A percentile compares a stretch with the other conserved stretches of the same genome.
phyloP scores from a whole-genome alignment of 2,113 vertebrate genomes.

The Neodon shergylaensis region DNA sequence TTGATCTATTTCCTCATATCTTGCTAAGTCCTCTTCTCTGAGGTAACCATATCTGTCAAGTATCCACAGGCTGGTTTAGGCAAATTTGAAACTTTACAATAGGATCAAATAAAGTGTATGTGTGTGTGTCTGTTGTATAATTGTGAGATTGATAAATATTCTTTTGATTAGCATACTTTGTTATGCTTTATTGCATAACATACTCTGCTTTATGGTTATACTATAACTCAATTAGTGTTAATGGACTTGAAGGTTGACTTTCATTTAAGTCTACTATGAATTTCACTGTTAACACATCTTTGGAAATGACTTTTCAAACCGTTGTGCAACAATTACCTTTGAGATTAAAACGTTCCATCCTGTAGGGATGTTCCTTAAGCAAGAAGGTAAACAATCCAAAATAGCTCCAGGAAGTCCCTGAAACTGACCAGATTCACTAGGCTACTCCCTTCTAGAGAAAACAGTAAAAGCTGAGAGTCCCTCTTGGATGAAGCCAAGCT shows the following conservation, averaged over 20 bases:
- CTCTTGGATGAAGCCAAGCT: background rate
- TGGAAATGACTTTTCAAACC: background rate
- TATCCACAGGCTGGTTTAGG: too few species aligned
- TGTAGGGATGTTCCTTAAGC: background rate
- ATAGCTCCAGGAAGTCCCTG: background rate
- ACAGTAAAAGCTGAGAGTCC: background rate
- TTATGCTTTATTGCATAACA: background rate
- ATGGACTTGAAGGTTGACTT: background rate
- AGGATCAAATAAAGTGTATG: background rate
- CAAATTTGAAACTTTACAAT: too few species aligned
- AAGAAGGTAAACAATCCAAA: background rate
- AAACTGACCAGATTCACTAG: background rate
- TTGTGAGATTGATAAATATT: background rate
- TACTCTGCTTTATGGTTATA: background rate
- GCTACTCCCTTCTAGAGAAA: background rate
- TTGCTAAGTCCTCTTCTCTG: too few species aligned
- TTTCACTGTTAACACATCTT: background rate
- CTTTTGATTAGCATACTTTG: background rate
- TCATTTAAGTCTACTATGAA: background rate
- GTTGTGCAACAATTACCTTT: background rate
- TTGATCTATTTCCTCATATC: too few species aligned
- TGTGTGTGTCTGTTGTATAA: background rate
- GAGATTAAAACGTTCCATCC: background rate
- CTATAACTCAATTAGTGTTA: background rate
- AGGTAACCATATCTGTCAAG: too few species aligned